phyloP scores from a whole-genome alignment of 2,797 vertebrate species.

The Manis crassicaudata region DNA sequence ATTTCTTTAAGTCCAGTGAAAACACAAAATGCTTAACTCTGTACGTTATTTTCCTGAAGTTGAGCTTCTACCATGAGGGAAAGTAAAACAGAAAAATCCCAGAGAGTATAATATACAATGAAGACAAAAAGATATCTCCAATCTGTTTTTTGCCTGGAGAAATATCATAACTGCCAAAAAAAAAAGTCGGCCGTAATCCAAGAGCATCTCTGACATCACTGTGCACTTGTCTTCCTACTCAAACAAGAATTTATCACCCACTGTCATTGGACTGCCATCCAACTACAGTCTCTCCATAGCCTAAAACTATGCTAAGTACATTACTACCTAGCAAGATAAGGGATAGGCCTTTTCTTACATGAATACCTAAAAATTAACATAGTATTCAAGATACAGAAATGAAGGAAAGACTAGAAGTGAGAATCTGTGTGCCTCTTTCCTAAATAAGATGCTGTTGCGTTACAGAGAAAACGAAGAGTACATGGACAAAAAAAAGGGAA shows the following conservation, averaged over 20 bases:
- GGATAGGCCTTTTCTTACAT: neutral
- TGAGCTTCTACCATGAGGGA: neutral
- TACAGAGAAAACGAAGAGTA: neutral
- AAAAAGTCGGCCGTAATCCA: neutral
- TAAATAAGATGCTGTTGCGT: neutral
- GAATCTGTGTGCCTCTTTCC: neutral
- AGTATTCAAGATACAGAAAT: neutral
- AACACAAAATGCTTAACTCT: neutral
- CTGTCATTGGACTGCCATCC: neutral
- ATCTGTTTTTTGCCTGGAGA: conserved; percentile 21
- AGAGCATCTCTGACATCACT: conserved; percentile 24
- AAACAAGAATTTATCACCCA: conserved; percentile 22
- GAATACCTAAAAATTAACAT: neutral
- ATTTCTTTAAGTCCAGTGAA: conserved; percentile 27
- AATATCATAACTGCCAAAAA: conserved; percentile 33
- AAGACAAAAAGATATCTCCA: conserved; percentile 12
- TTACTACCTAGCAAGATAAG: neutral
- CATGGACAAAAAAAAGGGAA: too few species aligned
- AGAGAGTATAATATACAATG: neutral
- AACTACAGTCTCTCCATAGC: neutral
- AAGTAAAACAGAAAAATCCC: conserved; percentile 5
- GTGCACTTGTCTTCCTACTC: neutral
- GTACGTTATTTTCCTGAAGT: neutral
- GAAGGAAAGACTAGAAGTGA: neutral
- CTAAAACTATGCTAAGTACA: neutral